These are phyloP conservation scores for Rhopilema esculentum DNA, from an alignment of 30 jellyfish, hydroid and myxozoan species.

Conservation along the genomic window DNA sequence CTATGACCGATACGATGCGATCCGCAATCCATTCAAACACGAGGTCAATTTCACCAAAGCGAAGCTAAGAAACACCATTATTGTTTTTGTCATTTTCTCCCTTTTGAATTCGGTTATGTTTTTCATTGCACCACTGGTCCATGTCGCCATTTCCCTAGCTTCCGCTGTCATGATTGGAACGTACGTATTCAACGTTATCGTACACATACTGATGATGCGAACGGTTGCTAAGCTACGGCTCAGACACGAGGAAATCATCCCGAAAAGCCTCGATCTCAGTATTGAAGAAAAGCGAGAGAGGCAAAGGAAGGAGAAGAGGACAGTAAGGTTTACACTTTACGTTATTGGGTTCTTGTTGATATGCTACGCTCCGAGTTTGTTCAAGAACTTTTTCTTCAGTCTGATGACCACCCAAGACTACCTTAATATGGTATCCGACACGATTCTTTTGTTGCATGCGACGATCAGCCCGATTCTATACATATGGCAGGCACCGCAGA, in stretches of 20 bases:
- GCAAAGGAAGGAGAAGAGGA: slow-evolving; percentile 43
- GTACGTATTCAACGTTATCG: slow-evolving; percentile 55
- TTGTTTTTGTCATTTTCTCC: slow-evolving; percentile 10
- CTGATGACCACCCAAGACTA: neutral
- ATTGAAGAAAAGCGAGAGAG: slow-evolving; percentile 13
- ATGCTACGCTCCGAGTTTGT: slow-evolving; percentile 32
- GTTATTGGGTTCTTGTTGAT: slow-evolving; percentile 34
- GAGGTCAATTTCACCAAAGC: slow-evolving; percentile 30
- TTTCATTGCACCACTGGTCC: neutral
- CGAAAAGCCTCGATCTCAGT: slow-evolving; percentile 19
- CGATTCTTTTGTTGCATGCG: slow-evolving; percentile 47
- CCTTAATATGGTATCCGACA: slow-evolving; percentile 1
- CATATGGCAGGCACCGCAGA: slow-evolving; percentile 59
- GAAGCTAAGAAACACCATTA: slow-evolving; percentile 18
- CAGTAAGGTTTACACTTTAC: slow-evolving; percentile 35
- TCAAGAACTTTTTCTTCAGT: slow-evolving; percentile 7
- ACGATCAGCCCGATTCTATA: slow-evolving; percentile 63
- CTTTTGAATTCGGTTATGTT: neutral
- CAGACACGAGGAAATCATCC: neutral
- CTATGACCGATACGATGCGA: slow-evolving; percentile 57
- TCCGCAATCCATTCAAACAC: slow-evolving; percentile 25
- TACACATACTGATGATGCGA: slow-evolving; percentile 30
- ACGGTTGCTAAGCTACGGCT: slow-evolving; percentile 6
- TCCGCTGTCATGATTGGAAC: slow-evolving; percentile 35
- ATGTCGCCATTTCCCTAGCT: slow-evolving; percentile 4